These are phyloP conservation scores for Cephus cinctus DNA, from an alignment of 1,140 invertebrate species.

Conservation along the genomic window DNA sequence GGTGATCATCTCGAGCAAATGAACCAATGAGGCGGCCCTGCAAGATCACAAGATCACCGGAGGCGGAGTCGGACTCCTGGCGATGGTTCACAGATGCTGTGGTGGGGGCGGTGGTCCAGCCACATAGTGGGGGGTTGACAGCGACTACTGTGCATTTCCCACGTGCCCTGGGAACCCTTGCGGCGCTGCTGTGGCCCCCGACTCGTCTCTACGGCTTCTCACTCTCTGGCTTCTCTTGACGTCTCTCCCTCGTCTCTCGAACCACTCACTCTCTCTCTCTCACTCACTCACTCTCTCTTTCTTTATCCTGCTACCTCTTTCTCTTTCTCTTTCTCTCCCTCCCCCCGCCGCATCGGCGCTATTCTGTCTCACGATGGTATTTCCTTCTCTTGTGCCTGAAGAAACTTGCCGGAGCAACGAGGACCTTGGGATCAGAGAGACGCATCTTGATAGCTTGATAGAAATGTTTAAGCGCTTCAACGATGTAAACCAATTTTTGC, in stretches of 20 bases:
- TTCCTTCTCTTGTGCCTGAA: too few species aligned
- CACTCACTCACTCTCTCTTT: conserved; percentile 8
- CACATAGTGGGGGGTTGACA: conserved; percentile 42
- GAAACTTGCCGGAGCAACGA: too few species aligned
- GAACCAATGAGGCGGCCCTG: conserved; percentile 37
- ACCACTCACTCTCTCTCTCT: conserved; percentile 8
- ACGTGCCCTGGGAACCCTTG: conserved; percentile 58
- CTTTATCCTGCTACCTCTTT: conserved; percentile 25
- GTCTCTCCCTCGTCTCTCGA: conserved; percentile 5
- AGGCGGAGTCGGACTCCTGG: conserved; percentile 37
- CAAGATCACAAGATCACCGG: conserved; percentile 35
- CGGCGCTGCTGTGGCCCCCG: conserved; percentile 51
- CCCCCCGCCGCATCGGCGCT: conserved; percentile 18
- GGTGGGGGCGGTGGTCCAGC: conserved; percentile 19
- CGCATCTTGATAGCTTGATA: too few species aligned
- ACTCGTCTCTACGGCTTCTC: conserved; percentile 16
- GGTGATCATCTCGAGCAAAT: conserved; percentile 34
- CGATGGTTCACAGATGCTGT: conserved; percentile 30
- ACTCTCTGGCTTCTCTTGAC: conserved; percentile 7
- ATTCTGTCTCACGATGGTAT: conserved; percentile 12
- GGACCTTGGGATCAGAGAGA: too few species aligned
- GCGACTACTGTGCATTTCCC: conserved; percentile 58
- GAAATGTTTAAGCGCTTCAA: too few species aligned
- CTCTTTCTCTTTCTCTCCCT: conserved; percentile 31
- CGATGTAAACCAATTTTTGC: too few species aligned